Evolutionary conservation across 2,113 vertebrate genomes (phyloP), one percentile per base, ranked within the genome.

Genomic region (Oenanthe melanoleuca): DNA sequence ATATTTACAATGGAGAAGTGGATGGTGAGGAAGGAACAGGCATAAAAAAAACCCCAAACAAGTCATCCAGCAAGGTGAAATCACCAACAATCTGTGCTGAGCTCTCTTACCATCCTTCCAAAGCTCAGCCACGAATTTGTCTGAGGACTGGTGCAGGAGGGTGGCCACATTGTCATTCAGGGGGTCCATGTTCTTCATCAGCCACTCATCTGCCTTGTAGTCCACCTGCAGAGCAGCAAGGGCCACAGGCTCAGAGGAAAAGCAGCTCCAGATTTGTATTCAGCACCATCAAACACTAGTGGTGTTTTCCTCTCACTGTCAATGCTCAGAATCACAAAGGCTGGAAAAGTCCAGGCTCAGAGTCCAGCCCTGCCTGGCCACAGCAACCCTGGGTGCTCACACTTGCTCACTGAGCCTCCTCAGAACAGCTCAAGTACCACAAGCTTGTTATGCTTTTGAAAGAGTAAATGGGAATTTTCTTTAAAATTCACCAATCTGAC

Each of bases 181-280:
- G 7, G 99, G 99, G 84, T 99, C 99, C 99, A 99, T 99, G 96
- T 99, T 99, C 98, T 99, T 99, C 99, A 99, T 99, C 71, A 99
- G 94, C 99, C 99, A 99, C 96, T 99, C 99, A 8, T 99, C 99
- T 5, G 99, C 99, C 90, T 99, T 99, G 95, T 99, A 99, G 95
- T 99, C 99, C 92, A 99, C 99, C 99, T 99, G 93, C 20, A 59
- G 61, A 57, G 65, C 69, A 94, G 63, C 55, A 64, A 53, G 78
- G 14, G 21, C 14, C 31, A 50, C 10, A 17, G 2, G 19, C 57
- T 15, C 72, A 50, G 72, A 31, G 45, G 1, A 88, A 18, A 42
- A 40, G 2, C 82, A 65, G 8, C 44, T 18, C 9, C 6, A 38
- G 22, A 3, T 11, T 29, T 6, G 0, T 5, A 1, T 31, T 64